A percentile compares a stretch with the other conserved stretches of the same genome.
Evolutionary conservation across 2,797 vertebrate genomes (phyloP).

Genomic region (Aythya fuligula): DNA sequence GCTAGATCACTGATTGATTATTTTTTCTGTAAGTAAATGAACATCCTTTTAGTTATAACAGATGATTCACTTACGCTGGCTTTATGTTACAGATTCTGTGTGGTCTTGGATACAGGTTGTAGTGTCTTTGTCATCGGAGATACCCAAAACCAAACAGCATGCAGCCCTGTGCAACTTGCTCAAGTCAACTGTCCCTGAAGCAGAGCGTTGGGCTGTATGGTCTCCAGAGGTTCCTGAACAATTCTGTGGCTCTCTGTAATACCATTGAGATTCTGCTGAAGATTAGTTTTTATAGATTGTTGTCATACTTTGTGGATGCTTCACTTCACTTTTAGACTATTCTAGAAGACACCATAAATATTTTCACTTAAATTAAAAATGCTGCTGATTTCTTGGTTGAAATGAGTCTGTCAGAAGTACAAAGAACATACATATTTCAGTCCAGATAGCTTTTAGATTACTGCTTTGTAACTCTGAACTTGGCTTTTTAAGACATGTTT

Average conservation of each 20-base stretch:
- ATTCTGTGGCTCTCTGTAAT: not conserved
- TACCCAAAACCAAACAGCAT: no score
- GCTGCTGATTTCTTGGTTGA: not conserved
- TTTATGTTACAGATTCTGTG: no score
- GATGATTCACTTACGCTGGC: not conserved
- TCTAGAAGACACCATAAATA: not conserved
- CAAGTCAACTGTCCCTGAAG: not conserved
- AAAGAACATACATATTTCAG: not conserved
- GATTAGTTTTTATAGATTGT: not conserved
- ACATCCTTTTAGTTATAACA: not conserved
- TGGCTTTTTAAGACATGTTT: not conserved
- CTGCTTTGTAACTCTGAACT: not conserved
- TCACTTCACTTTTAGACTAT: not conserved
- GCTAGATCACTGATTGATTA: not conserved
- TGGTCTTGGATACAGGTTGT: not conserved
- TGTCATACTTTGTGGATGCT: not conserved
- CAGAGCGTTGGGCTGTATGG: not conserved
- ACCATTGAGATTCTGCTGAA: not conserved
- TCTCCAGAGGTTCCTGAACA: not conserved
- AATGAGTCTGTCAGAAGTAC: not conserved
- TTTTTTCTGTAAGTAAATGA: not conserved
- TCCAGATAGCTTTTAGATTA: not conserved
- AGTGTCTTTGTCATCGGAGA: not conserved
- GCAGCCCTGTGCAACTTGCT: not conserved
- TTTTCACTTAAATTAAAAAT: not conserved